phyloP scores from a whole-genome alignment of 2,888 invertebrate genomes.

The Drosophila prostipennis region DNA sequence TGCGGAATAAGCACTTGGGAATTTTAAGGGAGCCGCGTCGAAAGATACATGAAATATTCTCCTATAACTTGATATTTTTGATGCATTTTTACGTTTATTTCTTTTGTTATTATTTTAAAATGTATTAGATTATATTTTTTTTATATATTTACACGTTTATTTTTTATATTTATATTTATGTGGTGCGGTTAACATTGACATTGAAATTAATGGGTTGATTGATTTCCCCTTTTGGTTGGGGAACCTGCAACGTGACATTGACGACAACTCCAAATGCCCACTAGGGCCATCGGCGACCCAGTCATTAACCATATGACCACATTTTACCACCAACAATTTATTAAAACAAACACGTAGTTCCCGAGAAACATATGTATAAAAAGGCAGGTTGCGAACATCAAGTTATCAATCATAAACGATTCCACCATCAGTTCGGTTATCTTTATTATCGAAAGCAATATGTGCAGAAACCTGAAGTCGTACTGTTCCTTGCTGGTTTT shows the following conservation, averaged over 20 bases:
- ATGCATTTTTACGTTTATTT: background rate
- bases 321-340: constrained; percentile 7
- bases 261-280: constrained; percentile 1
- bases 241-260: constrained; percentile 40
- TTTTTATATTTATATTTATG: background rate
- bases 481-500: constrained; percentile 12
- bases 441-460: background rate
- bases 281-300: constrained; percentile 21
- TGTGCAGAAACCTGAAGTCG: constrained; percentile 20
- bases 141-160: too few relatives aligned
- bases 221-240: constrained; percentile 45
- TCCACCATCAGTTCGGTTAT: constrained; percentile 6
- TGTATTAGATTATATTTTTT: too few relatives aligned
- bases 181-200: constrained; percentile 35
- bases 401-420: constrained; percentile 30
- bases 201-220: constrained; percentile 34
- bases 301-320: constrained; percentile 30
- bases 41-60: background rate
- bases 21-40: constrained; percentile 45
- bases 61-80: background rate
- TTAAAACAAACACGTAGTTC: constrained; percentile 34
- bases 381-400: constrained; percentile 3
- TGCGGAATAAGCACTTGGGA: constrained; percentile 70
- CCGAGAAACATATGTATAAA: constrained; percentile 28
- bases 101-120: too few relatives aligned